Evolutionary conservation across 2,888 invertebrate genomes (phyloP).

Genomic region (Nyleta sp.): DNA sequence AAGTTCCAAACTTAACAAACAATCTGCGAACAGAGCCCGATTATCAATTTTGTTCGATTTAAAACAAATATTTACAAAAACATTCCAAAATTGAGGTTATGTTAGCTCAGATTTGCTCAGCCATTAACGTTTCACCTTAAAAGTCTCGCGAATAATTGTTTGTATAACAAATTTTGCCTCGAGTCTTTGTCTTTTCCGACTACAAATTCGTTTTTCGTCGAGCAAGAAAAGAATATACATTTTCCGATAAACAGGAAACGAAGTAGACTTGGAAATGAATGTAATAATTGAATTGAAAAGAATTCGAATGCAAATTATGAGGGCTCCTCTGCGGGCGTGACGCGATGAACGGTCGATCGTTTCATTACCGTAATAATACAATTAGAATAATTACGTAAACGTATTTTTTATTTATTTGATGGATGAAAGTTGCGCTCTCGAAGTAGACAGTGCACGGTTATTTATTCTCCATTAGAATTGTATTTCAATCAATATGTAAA

Average conservation of each 20-base stretch:
- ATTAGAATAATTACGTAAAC: conserved; percentile 49
- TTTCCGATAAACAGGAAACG: conserved; percentile 70
- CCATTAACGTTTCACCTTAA: too few relatives aligned
- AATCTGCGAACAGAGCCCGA: too few relatives aligned
- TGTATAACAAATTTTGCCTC: neutral
- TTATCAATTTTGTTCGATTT: too few relatives aligned
- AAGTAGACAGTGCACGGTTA: too few relatives aligned
- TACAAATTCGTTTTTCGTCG: conserved; percentile 13
- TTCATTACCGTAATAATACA: conserved; percentile 52
- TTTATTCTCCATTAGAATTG: too few relatives aligned
- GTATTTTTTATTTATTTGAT: conserved; percentile 38
- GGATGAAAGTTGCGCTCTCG: conserved; percentile 10
- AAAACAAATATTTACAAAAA: too few relatives aligned
- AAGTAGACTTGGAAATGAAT: conserved; percentile 76
- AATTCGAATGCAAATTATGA: conserved; percentile 57
- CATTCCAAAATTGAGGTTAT: too few relatives aligned
- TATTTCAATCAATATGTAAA: too few relatives aligned
- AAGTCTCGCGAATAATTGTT: too few relatives aligned
- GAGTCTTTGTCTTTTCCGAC: conserved; percentile 7
- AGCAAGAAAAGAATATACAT: conserved; percentile 44
- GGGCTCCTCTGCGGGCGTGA: conserved; percentile 40
- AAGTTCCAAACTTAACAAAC: too few relatives aligned
- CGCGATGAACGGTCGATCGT: conserved; percentile 45
- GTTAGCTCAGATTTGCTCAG: too few relatives aligned
- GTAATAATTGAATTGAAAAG: conserved; percentile 71